phyloP scores from a whole-genome alignment of 1,140 invertebrate genomes.

The Brachionus manjavacas region DNA sequence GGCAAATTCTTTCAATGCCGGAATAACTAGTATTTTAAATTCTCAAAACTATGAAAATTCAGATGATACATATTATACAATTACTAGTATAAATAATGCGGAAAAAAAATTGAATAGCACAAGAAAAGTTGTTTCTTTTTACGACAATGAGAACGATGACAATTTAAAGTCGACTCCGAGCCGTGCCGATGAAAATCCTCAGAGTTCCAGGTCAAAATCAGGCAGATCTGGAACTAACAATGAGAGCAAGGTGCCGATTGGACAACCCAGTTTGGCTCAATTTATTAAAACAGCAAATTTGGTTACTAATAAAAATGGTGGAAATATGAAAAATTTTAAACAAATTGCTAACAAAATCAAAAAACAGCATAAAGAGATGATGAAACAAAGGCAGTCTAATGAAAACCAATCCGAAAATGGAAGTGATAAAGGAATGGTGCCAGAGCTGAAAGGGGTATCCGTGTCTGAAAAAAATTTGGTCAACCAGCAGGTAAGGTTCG shows the following conservation, averaged over 20 bases:
- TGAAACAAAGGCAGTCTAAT: neutral
- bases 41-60: neutral
- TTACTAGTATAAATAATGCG: neutral
- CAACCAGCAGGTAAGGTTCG: neutral
- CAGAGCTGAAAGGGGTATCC: neutral
- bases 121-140: neutral
- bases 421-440: neutral
- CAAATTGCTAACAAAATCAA: neutral
- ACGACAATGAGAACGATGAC: neutral
- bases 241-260: neutral
- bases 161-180: conserved; percentile 3
- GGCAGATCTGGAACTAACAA: neutral
- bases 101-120: neutral
- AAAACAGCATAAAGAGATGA: neutral
- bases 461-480: neutral
- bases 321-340: conserved; percentile 1
- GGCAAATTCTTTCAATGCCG: neutral
- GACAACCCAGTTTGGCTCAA: conserved; percentile 1
- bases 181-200: neutral
- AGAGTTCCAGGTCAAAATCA: neutral
- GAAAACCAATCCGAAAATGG: neutral
- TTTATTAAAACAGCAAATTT: conserved; percentile 9
- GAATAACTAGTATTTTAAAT: neutral
- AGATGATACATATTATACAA: conserved; percentile 15
- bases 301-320: neutral